Percentiles rank a stretch among this genome's conserved stretches.
Conservation (phyloP, 1,140 invertebrate genomes). For the Teleopsis dalmanni region DNA sequence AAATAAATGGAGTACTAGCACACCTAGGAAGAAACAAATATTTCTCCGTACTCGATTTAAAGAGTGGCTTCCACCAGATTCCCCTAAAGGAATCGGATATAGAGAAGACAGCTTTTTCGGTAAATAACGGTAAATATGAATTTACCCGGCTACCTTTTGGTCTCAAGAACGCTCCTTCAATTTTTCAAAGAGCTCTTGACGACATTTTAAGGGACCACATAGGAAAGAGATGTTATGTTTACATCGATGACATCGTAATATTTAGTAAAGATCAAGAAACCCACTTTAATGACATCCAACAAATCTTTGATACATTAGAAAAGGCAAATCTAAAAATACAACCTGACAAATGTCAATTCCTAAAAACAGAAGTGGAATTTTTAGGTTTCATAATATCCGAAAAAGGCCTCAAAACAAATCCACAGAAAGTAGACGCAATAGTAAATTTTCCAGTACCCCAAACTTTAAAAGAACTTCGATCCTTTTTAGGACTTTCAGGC, state of each 20-base stretch:
- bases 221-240: conserved; percentile 9
- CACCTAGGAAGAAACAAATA: conserved; percentile 36
- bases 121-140: conserved; percentile 38
- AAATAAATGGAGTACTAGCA: conserved; percentile 45
- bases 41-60: conserved; percentile 46
- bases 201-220: conserved; percentile 5
- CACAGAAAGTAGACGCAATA: conserved; percentile 11
- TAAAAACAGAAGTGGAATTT: conserved; percentile 17
- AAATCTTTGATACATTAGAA: conserved; percentile 19
- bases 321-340: conserved; percentile 46
- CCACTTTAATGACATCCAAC: conserved; percentile 6
- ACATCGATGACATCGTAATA: conserved; percentile 10
- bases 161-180: not conserved
- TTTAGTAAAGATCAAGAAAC: conserved; percentile 3
- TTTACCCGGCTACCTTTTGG: not conserved
- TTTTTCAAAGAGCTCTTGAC: not conserved
- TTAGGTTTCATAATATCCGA: conserved; percentile 17
- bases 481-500: conserved; percentile 24
- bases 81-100: conserved; percentile 19
- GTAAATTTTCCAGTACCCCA: conserved; percentile 9
- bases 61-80: conserved; percentile 48
- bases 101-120: not conserved
- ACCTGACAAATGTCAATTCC: conserved; percentile 43
- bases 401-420: conserved; percentile 16
- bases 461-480: conserved; percentile 8